Base-by-base conservation (phyloP, 1,140 invertebrate genomes). In the Anoplolepis gracilipes region DNA sequence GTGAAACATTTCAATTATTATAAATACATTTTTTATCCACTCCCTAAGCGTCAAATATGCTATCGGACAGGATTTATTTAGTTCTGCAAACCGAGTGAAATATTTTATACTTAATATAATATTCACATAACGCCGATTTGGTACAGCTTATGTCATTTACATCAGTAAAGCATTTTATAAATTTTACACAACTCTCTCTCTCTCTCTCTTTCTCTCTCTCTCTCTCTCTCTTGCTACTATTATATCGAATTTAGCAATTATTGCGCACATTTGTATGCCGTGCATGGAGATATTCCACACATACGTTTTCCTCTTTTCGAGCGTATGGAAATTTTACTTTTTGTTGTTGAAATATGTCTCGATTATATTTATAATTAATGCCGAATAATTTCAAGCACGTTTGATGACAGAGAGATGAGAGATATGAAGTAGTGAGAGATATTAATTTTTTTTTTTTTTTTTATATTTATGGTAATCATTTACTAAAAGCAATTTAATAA, bases 1-100 rank as follows among this genome's bases (percentile, higher is more conserved):
- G 22, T 25, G 65, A 22, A 82, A 59, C 67, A 33, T 73, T 82
- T 82, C 78, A 73, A 82, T 82, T 82, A 82, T 72, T 82, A 82
- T 82, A 82, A 82, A 82, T 73, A 82, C 67, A 73, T 73, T 82
- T 82, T 82, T 82, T 59, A 82, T 72, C 13, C 25, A 3, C 11
- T 39, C 49, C 49, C 13, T 25, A 8, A 16, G 28, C 53, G 28
- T n/a, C 25, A 11, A 70, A 70, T 81, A 10, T 49, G 49, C 11
- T 69, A 39, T 36, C 42, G 53, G 16, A 25, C 10, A 8, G 28
- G 59, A 61, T 82, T 82, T 72, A 61, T 57, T 10, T 28, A 46
- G 39, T 10, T 2, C 11, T 10, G 36, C 6, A 30, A 73, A 33
- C 64, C 22, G 19, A 25, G n/a, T 1, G 39, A 30, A 82, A 82